Evolutionary conservation across 2,888 invertebrate genomes (phyloP).

Genomic region (Philaethria dido): DNA sequence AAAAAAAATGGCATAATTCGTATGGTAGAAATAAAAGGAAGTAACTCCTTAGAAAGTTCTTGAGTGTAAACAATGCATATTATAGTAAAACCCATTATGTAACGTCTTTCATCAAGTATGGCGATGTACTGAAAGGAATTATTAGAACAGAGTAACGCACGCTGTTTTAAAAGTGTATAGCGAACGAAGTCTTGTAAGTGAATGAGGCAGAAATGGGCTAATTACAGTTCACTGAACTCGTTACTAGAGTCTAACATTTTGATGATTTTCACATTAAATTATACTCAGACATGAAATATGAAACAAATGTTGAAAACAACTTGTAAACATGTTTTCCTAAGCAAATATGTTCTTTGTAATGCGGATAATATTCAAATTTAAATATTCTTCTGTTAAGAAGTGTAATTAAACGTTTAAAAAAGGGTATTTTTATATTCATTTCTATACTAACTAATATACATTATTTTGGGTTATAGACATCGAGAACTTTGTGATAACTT

Average conservation of each 20-base stretch:
- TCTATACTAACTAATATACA: too few species aligned
- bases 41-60: background rate
- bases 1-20: background rate
- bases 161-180: slow-evolving; percentile 20
- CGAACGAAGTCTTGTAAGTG: slow-evolving; percentile 38
- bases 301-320: background rate
- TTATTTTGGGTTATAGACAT: too few species aligned
- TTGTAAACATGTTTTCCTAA: background rate
- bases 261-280: slow-evolving; percentile 9
- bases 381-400: too few species aligned
- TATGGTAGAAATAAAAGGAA: background rate
- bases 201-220: slow-evolving; percentile 31
- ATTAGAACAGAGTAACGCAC: slow-evolving; percentile 16
- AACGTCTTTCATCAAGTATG: slow-evolving; percentile 7
- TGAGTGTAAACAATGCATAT: slow-evolving; percentile 13
- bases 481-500: too few species aligned
- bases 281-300: slow-evolving; percentile 6
- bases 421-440: too few species aligned
- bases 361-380: background rate
- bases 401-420: too few species aligned
- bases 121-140: slow-evolving; percentile 4
- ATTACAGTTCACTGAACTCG: slow-evolving; percentile 45
- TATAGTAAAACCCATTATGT: background rate
- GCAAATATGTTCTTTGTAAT: background rate
- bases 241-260: slow-evolving; percentile 5